These are phyloP conservation scores for Progne subis DNA, from an alignment of 2,113 vertebrate genomes.

Conservation along the genomic window DNA sequence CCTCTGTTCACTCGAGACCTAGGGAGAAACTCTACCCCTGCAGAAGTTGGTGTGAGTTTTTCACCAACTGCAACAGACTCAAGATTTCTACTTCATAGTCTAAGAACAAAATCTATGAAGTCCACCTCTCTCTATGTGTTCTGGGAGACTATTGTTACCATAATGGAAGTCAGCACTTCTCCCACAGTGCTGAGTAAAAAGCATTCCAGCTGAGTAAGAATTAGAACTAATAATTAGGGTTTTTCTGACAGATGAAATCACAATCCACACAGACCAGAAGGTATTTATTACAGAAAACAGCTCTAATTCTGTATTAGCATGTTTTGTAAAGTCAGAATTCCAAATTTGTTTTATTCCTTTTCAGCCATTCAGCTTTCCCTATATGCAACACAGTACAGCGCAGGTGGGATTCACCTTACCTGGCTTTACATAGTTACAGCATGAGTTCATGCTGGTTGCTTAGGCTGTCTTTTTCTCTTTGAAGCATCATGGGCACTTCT, in stretches of 20 bases:
- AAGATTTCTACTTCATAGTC: not conserved
- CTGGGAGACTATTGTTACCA: not conserved
- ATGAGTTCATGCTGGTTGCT: not conserved
- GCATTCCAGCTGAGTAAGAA: slow-evolving; percentile 41
- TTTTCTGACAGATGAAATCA: slow-evolving; percentile 10
- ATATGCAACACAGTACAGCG: not conserved
- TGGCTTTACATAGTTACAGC: not conserved
- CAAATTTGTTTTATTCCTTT: not conserved
- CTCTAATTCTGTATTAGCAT: not conserved
- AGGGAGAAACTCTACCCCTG: not conserved
- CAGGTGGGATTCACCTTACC: not conserved
- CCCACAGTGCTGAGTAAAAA: slow-evolving; percentile 33
- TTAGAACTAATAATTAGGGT: slow-evolving; percentile 5
- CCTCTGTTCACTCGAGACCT: not conserved
- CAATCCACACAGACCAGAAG: not conserved
- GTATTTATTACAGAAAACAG: not conserved
- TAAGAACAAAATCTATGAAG: slow-evolving; percentile 35
- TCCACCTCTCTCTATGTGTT: slow-evolving; percentile 20
- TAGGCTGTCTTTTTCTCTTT: not conserved
- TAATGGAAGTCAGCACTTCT: slow-evolving; percentile 41
- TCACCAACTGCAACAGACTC: not conserved
- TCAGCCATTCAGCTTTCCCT: not conserved
- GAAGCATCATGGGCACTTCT: not conserved
- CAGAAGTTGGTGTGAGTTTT: slow-evolving; percentile 6
- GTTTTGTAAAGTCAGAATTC: not conserved